A percentile compares a stretch with the other conserved stretches of the same genome.
These are phyloP conservation scores for Mesorhabditis belari DNA, from an alignment of 2,888 invertebrate species.

Conservation along the genomic window DNA sequence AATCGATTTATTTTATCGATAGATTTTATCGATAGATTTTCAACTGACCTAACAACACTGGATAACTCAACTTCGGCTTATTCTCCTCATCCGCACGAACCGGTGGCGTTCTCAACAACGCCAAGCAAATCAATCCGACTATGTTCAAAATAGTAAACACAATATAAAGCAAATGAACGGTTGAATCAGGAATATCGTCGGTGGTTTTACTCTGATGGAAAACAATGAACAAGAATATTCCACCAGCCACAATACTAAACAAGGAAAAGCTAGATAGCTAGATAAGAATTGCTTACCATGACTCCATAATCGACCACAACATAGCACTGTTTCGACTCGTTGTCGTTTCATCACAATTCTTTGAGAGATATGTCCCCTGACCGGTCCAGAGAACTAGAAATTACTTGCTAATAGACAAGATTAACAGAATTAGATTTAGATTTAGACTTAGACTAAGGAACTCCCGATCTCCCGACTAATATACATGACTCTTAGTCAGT, in stretches of 20 bases:
- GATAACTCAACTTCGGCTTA: not conserved
- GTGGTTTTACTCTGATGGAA: not conserved
- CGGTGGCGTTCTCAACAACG: not conserved
- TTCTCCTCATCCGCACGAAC: not conserved
- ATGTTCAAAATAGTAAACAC: not conserved
- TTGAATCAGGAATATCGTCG: not conserved
- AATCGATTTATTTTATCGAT: too few species aligned
- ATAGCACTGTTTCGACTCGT: constrained; percentile 28
- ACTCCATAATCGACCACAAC: constrained; percentile 23
- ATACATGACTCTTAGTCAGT: too few species aligned
- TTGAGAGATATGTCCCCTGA: constrained; percentile 31
- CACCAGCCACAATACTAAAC: not conserved
- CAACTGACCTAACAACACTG: not conserved
- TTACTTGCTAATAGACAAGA: not conserved
- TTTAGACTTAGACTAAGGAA: too few species aligned
- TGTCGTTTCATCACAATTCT: constrained; percentile 27
- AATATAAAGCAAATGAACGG: not conserved
- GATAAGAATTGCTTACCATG: constrained; percentile 4
- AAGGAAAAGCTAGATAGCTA: not conserved
- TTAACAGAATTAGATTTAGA: too few species aligned
- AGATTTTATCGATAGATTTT: too few species aligned
- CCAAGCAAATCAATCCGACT: not conserved
- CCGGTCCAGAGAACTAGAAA: constrained; percentile 29
- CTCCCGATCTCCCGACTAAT: too few species aligned
- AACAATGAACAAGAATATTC: not conserved